Base-by-base conservation (phyloP, 1,140 invertebrate genomes). In the Ceratoteleas bidentatus region DNA sequence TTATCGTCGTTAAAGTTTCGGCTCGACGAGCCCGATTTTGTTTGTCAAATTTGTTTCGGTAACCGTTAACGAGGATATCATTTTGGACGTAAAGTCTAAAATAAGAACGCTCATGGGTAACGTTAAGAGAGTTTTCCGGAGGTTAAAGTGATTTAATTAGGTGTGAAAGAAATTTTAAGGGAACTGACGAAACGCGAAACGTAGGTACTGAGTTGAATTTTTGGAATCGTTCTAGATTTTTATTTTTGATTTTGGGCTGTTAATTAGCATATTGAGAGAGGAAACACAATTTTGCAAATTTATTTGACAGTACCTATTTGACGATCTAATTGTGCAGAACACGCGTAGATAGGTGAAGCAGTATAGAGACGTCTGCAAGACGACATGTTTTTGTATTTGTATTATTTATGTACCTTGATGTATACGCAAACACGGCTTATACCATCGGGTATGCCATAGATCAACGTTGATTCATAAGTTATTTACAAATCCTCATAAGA, bases 1-100 rank as follows among this genome's bases (percentile, higher is more conserved):
- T 49, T 57, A 57, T 45, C 52, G 34, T 64, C 53, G 54, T 61
- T 64, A 57, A 64, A 36, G 40, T 49, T 73, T 56, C 15, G 8
- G 15, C 13, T 69, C 33, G 24, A 52, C 5, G 43, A 52, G 6
- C 13, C 43, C 4, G 16, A 36, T 50, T 50, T 62, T 33, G 24
- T 47, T 47, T 47, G 6, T n/a, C 5, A 47, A 47, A 47, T 58
- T 43, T 24, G 56, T 43, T 58, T 43, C 14, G 14, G 53, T 40
- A 8, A 40, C 7, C 36, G 36, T 40, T 9, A 40, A 40, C 36
- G 24, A 24, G 24, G 24, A 24, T 24, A 24, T 24, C 24, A 24
- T 24, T 24, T 24, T 24, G 24, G 24, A 24, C 24, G 24, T 24
- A 24, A 24, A 24, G 24, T 24, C 24, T 24, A 24, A 24, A 24